Evolutionary conservation across 2,113 vertebrate genomes (phyloP), one percentile per base, ranked within the genome.

Genomic region (Rana temporaria): DNA sequence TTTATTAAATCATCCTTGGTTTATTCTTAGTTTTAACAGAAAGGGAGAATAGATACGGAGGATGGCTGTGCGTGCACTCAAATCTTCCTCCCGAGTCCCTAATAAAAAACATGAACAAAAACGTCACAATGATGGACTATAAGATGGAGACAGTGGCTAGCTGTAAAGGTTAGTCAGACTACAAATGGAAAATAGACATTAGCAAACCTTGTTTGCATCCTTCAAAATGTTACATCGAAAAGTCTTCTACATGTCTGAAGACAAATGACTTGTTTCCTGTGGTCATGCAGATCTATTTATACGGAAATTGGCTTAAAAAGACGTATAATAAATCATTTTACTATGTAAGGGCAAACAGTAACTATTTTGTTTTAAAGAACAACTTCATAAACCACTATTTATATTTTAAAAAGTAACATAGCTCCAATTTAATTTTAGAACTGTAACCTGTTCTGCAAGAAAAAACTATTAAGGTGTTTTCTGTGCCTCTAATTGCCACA

Each of bases 91-190:
- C n/a, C n/a, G n/a, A n/a, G n/a, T n/a, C n/a, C 70, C 53, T 73
- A 73, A 57, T 73, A 53, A 73, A 73, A 73, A 73, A 73, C 70
- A 73, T 73, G 70, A 73, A 73, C 16, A 55, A 19, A 20, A 60
- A 56, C 71, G 30, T 60, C 71, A 74, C 32, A 30, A 59, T 59
- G 55, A 74, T 60, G 71, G 71, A 60, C 71, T 74, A 59, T 19
- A n/a, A 60, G 30, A 74, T 38, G 71, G 55, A 74, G 71, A 74
- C 55, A 74, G 71, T 18, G 30, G 55, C 24, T n/a, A 57, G 17
- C 70, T 30, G 56, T 20, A 59, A 60, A 60, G 71, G 71, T 74
- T 60, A 73, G 52, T 24, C 18, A 20, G 30, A 38, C 24, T 19
- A 16, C 55, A 38, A 55, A 74, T 60, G 30, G 55, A 74, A 20